Evolutionary conservation across 2,797 vertebrate species (phyloP).

Genomic region (Mionectes olivaceus): DNA sequence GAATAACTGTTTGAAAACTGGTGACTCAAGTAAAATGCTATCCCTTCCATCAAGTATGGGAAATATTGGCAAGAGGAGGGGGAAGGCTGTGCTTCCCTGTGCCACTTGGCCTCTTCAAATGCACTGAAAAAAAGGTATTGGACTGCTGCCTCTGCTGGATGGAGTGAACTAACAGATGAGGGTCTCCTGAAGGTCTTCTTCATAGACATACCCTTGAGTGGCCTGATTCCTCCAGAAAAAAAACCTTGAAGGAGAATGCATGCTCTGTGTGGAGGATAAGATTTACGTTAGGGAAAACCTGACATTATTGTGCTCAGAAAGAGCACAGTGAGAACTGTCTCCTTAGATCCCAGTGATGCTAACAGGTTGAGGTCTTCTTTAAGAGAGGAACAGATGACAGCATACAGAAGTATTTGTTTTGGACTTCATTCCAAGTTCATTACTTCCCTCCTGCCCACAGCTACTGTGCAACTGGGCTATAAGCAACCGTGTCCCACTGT

Average conservation of each 20-base stretch:
- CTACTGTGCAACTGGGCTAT: neutral
- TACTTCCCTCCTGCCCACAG: neutral
- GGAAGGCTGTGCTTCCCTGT: neutral
- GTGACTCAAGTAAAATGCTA: neutral
- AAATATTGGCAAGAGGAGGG: neutral
- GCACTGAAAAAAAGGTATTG: neutral
- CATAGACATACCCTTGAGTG: neutral
- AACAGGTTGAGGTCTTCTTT: neutral
- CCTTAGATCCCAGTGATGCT: neutral
- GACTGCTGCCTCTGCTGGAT: neutral
- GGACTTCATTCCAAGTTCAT: neutral
- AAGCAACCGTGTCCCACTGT: rapidly evolving
- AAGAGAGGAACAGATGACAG: neutral
- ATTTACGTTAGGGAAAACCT: neutral
- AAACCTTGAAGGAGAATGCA: neutral
- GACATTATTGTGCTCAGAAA: neutral
- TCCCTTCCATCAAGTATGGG: neutral
- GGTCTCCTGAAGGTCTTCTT: neutral
- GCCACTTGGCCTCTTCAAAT: neutral
- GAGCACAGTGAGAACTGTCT: neutral
- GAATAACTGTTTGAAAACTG: neutral
- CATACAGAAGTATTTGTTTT: neutral
- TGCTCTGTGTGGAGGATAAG: neutral
- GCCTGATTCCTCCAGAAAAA: neutral
- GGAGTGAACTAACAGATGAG: neutral